Evolutionary conservation across 2,113 vertebrate genomes (phyloP), one percentile per base, ranked within the genome.

Genomic region (Elephantulus edwardii): DNA sequence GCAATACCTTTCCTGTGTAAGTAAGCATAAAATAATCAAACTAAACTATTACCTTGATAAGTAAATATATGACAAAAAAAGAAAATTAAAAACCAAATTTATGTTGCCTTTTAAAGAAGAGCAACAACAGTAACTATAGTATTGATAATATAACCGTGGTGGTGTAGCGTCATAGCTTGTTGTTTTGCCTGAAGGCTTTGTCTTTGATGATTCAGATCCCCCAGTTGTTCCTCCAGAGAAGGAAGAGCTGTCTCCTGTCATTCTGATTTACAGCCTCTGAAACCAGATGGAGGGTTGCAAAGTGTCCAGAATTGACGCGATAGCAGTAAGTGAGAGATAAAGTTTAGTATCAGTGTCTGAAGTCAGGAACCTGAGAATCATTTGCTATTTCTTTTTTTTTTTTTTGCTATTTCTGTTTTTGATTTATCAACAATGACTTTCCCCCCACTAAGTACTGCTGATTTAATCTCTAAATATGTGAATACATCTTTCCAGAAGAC

Each of bases 41-140:
- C 7, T 3, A 56, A 90, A 89, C 46, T 13, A 68, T 5, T 8
- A 5, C 4, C 1, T 62, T 76, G 16, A 40, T 0, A 12, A 86
- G 71, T 48, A 86, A 90, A 72, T 11, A 58, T 20, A 75, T 28
- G 13, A 83, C 92, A 88, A 84, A 10, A 75, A 84, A 92, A 81
- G 20, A 20, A 86, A 93, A 87, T 87, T 50, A 54, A 78, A 86
- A 60, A 8, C 10, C 17, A 79, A 88, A 95, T 48, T 62, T 7
- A 76, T 62, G 70, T 58, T 74, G 66, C 19, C 40, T 86, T 26
- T 74, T 62, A 24, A 86, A 76, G 22, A 83, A 80, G 33, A 90
- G 38, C 50, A 83, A 60, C 30, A 84, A 38, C 10, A 83, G 10
- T 22, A 86, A 62, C 9, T 44, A 50, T n/a, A n/a, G n/a, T n/a